Conservation (phyloP, 2,797 vertebrate species). For the Setipinna tenuifilis region DNA sequence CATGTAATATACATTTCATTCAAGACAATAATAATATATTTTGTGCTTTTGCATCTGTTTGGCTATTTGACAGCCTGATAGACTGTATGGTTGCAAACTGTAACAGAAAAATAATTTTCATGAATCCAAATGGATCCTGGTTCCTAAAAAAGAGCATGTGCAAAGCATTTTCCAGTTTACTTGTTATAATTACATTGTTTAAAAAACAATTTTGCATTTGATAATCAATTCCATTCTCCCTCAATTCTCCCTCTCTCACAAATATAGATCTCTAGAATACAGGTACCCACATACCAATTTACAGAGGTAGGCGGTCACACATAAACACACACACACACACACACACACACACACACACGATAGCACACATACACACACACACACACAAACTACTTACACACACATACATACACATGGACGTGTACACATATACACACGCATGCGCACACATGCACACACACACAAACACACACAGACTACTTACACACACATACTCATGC, state of each 20-base stretch:
- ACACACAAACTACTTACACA: background rate
- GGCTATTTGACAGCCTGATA: background rate
- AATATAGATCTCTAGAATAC: background rate
- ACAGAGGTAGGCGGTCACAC: background rate
- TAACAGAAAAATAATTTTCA: background rate
- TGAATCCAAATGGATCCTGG: background rate
- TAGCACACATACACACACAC: slow-evolving; percentile 11
- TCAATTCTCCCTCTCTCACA: background rate
- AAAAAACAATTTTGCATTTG: background rate
- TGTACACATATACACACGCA: background rate
- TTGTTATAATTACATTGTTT: background rate
- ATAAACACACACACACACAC: background rate
- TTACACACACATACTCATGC: background rate
- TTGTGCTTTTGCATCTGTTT: background rate
- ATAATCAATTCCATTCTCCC: background rate
- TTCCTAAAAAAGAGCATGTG: background rate
- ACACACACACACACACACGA: background rate
- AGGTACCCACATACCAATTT: background rate
- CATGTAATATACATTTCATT: too few relatives aligned
- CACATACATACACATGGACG: background rate
- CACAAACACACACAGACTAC: too few relatives aligned
- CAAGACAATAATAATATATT: background rate
- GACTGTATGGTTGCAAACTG: background rate
- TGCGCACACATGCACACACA: too few relatives aligned
- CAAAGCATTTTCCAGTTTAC: background rate